A percentile compares a stretch with the other conserved stretches of the same genome.
These are phyloP conservation scores for Carcina quercana DNA, from an alignment of 2,888 invertebrate genomes.

Conservation along the genomic window DNA sequence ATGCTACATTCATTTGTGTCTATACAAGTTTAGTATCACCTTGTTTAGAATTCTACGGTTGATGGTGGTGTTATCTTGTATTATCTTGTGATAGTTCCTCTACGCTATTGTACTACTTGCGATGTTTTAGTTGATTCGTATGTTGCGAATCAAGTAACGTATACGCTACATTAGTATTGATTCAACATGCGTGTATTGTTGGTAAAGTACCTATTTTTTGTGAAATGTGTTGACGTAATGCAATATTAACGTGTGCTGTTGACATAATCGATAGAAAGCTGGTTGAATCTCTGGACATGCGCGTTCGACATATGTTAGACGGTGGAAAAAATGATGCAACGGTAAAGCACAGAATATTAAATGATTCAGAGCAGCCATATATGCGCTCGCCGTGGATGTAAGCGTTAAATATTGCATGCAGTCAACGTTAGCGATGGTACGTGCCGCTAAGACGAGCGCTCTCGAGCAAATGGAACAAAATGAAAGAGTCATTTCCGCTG, in stretches of 20 bases:
- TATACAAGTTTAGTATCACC: too few species aligned
- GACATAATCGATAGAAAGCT: conserved; percentile 36
- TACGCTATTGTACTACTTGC: conserved; percentile 23
- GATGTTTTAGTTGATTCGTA: conserved; percentile 26
- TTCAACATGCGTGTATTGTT: conserved; percentile 43
- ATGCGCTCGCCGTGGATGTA: conserved; percentile 49
- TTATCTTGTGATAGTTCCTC: conserved; percentile 21
- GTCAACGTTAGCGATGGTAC: conserved; percentile 68
- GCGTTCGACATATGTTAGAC: conserved; percentile 42
- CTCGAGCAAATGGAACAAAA: conserved; percentile 54
- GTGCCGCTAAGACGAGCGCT: conserved; percentile 64
- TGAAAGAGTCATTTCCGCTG: conserved; percentile 44
- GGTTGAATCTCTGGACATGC: conserved; percentile 43
- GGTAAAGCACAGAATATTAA: conserved; percentile 40
- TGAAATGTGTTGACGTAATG: conserved; percentile 70
- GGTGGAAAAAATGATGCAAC: conserved; percentile 48
- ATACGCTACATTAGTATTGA: conserved; percentile 31
- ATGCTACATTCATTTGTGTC: too few species aligned
- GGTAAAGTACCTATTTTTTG: conserved; percentile 30
- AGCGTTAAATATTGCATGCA: conserved; percentile 75
- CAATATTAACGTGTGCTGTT: conserved; percentile 68
- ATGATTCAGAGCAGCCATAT: conserved; percentile 51
- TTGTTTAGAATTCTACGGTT: too few species aligned
- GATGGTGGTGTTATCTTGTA: conserved; percentile 19
- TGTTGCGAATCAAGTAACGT: conserved; percentile 24